Evolutionary conservation across 2,888 invertebrate species (phyloP).

Genomic region (Cheilosia grossa): DNA sequence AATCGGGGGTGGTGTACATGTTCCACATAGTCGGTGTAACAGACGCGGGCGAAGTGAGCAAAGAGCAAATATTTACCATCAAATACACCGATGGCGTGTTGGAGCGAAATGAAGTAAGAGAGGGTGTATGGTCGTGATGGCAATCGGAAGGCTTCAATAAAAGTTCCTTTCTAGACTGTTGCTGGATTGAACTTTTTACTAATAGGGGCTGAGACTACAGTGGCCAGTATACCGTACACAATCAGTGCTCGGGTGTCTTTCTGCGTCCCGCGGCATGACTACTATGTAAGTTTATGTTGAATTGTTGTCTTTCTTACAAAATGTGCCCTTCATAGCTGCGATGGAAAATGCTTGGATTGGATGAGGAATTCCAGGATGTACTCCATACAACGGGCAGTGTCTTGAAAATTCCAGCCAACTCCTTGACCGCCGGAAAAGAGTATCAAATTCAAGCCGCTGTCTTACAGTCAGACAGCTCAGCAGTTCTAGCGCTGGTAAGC

Average conservation of each 20-base stretch:
- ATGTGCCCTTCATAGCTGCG: conserved; percentile 32
- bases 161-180: conserved; percentile 40
- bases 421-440: conserved; percentile 74
- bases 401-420: conserved; percentile 75
- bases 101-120: conserved; percentile 71
- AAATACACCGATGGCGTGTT: conserved; percentile 75
- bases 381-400: conserved; percentile 69
- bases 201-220: conserved; percentile 76
- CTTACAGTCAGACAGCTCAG: conserved; percentile 55
- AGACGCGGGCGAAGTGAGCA: conserved; percentile 76
- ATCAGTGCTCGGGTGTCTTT: conserved; percentile 75
- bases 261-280: conserved; percentile 76
- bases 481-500: conserved; percentile 58
- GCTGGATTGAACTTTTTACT: conserved; percentile 75
- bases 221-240: conserved; percentile 74
- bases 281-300: conserved; percentile 55
- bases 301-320: background rate
- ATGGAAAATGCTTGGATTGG: conserved; percentile 76
- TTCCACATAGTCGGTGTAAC: conserved; percentile 77
- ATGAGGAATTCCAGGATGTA: conserved; percentile 73
- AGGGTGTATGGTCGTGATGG: background rate
- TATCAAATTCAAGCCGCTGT: conserved; percentile 76
- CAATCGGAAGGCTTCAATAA: background rate
- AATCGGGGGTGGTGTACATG: conserved; percentile 76
- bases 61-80: conserved; percentile 76